Percentiles rank a stretch among this genome's conserved stretches.
Conservation (phyloP, 2,113 vertebrate genomes). For the Cheirogaleus medius region DNA sequence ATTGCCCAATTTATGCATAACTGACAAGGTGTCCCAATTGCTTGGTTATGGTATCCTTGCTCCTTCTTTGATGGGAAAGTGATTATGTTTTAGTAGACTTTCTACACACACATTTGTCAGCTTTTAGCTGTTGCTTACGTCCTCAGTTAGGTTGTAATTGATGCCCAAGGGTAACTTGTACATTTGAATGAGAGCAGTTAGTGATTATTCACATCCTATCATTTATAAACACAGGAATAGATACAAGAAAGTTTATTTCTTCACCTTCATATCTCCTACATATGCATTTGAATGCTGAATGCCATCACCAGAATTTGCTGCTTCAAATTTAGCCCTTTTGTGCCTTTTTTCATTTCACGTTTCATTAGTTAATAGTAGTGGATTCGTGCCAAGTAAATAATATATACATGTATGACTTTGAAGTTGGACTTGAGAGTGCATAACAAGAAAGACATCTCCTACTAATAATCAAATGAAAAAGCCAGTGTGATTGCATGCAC, state of each 20-base stretch:
- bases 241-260: slow-evolving; percentile 3
- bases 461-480: neutral
- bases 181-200: slow-evolving; percentile 42
- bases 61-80: slow-evolving; percentile 58
- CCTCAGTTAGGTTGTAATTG: slow-evolving; percentile 65
- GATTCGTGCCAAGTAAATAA: slow-evolving; percentile 50
- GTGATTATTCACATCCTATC: slow-evolving; percentile 11
- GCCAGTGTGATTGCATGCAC: fast-evolving
- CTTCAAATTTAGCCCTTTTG: neutral
- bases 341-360: slow-evolving; percentile 54
- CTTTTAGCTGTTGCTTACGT: slow-evolving; percentile 49
- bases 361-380: slow-evolving; percentile 63
- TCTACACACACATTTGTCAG: slow-evolving; percentile 32
- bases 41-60: slow-evolving; percentile 34
- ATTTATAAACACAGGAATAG: slow-evolving; percentile 39
- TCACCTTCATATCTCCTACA: slow-evolving; percentile 17
- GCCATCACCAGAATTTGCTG: neutral
- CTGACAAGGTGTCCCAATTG: slow-evolving; percentile 37
- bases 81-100: slow-evolving; percentile 54
- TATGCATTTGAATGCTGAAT: slow-evolving; percentile 35
- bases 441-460: neutral
- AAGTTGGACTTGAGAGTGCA: neutral
- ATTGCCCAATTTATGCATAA: slow-evolving; percentile 43
- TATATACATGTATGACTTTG: slow-evolving; percentile 43
- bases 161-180: slow-evolving; percentile 52